A percentile compares a stretch with the other conserved stretches of the same genome.
Conservation (phyloP, 2,113 vertebrate genomes). For the Callospermophilus lateralis region DNA sequence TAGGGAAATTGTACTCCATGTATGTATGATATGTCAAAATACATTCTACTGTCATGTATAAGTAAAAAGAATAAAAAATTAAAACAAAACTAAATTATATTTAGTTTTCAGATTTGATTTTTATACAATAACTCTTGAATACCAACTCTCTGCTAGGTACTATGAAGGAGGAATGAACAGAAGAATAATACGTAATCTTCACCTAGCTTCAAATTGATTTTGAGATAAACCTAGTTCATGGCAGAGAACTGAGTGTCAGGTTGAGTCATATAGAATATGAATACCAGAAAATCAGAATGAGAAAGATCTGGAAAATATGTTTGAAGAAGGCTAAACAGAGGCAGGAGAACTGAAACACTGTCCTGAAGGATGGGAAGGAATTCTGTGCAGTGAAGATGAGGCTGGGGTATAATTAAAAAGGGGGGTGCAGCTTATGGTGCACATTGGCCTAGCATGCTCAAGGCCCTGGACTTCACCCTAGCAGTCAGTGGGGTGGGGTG, state of each 20-base stretch:
- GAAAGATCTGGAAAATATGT: not conserved
- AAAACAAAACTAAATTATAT: not conserved
- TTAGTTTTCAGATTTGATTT: conserved; percentile 51
- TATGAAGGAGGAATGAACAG: not conserved
- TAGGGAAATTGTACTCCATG: too few relatives aligned
- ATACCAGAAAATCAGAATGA: conserved; percentile 17
- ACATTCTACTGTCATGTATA: too few relatives aligned
- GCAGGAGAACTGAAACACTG: not conserved
- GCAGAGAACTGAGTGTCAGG: not conserved
- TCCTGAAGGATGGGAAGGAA: not conserved
- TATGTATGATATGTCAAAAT: too few relatives aligned
- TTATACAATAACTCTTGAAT: not conserved
- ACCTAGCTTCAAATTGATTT: conserved; percentile 5
- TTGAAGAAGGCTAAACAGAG: not conserved
- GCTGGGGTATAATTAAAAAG: not conserved
- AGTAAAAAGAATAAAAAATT: too few relatives aligned
- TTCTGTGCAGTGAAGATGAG: not conserved
- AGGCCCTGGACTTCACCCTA: not conserved
- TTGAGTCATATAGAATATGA: not conserved
- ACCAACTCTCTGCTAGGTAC: not conserved
- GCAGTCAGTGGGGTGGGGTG: not conserved
- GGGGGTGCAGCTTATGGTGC: not conserved
- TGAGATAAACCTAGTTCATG: not conserved
- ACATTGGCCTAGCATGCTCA: not conserved
- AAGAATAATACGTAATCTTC: not conserved